Evolutionary conservation across 2,888 invertebrate genomes (phyloP), one percentile per base, ranked within the genome.

Genomic region (Harpalus rufipes): DNA sequence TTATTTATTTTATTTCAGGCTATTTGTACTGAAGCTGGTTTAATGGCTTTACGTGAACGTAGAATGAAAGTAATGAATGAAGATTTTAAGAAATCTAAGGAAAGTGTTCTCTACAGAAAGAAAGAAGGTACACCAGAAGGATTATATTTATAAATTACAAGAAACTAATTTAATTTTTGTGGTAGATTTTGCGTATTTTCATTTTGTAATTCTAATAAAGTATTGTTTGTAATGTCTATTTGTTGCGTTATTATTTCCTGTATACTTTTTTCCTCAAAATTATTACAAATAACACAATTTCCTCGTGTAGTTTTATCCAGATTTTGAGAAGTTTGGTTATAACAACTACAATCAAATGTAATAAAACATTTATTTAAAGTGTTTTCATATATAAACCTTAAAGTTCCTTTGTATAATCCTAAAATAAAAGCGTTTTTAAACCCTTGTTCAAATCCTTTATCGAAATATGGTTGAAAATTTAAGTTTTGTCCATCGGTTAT

Each of bases 41-140:
- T 99, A 84, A 97, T 99, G 96, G 99, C 99, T 4, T 92, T 99
- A 78, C 93, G 99, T 86, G 99, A 99, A 91, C 94, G 99, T 82
- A 95, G 99, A 88, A 99, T 99, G 99, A 99, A 99, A 92, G 99
- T 99, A 44, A 99, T 98, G 86, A 99, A 98, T 92, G 99, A 99
- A 91, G 99, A 99, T 92, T 99, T 99, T 91, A 97, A 97, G 91
- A 99, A 99, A 91, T 98, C 99, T 0, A 99, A 99, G 91, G 99
- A 99, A 91, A 99, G 98, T 92, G 99, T 99, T 39, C 93, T 99
- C 76, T 99, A 99, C 90, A 95, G 99, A 86, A 99, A 99, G 93
- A 99, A 99, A 90, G 99, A 99, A 92, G 99, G 99, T 87, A 99
- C 99, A 68, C 99, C 99, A 0, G 99, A 99, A 92, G 99, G 99